A percentile compares a stretch with the other conserved stretches of the same genome.
Conservation (phyloP, 2,888 invertebrate genomes). For the Parnassius mnemosyne region DNA sequence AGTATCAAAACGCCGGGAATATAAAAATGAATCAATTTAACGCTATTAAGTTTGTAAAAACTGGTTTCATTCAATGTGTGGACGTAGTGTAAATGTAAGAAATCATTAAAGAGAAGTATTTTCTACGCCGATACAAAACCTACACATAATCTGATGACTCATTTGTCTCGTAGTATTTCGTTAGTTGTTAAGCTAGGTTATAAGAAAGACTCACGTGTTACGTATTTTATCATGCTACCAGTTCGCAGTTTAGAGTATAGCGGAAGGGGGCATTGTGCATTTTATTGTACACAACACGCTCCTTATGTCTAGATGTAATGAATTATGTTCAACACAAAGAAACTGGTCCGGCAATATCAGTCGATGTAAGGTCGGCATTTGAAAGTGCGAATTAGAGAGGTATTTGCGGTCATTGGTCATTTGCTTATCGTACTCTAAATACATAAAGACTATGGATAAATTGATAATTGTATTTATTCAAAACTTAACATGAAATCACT, state of each 20-base stretch:
- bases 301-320: constrained; percentile 20
- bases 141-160: constrained; percentile 3
- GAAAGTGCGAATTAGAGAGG: constrained; percentile 62
- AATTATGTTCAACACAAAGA: constrained; percentile 49
- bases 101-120: too few species aligned
- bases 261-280: constrained; percentile 26
- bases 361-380: constrained; percentile 68
- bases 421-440: constrained; percentile 33
- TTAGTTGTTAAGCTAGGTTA: constrained; percentile 2
- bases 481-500: background rate
- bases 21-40: too few species aligned
- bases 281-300: constrained; percentile 23
- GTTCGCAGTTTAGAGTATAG: constrained; percentile 20
- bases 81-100: too few species aligned
- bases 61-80: too few species aligned
- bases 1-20: too few species aligned
- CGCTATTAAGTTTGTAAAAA: too few species aligned
- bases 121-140: too few species aligned
- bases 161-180: background rate
- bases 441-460: constrained; percentile 21
- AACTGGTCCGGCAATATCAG: constrained; percentile 50
- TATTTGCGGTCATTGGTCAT: constrained; percentile 51
- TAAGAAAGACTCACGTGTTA: constrained; percentile 12
- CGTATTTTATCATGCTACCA: constrained; percentile 1
- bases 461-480: too few species aligned